A percentile compares a stretch with the other conserved stretches of the same genome.
Evolutionary conservation across 2,797 vertebrate species (phyloP).

Genomic region (Rallus crepitans): DNA sequence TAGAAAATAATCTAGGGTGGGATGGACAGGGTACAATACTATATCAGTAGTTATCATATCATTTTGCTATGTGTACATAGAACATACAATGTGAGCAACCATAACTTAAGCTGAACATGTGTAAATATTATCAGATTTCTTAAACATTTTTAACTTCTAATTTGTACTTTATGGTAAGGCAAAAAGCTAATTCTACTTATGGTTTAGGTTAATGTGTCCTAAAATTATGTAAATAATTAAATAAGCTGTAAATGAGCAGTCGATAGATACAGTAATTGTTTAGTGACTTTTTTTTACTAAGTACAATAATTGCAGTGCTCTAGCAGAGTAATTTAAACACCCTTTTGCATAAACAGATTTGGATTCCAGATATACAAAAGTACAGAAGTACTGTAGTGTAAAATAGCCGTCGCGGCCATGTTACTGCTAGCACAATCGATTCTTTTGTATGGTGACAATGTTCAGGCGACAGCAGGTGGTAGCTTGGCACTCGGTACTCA

Average conservation of each 20-base stretch:
- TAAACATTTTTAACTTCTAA: slow-evolving; percentile 89
- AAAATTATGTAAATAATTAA: slow-evolving; percentile 90
- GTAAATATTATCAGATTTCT: slow-evolving; percentile 93
- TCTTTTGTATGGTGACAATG: background rate
- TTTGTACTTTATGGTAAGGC: slow-evolving; percentile 89
- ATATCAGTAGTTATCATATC: slow-evolving; percentile 77
- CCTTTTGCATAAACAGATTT: slow-evolving; percentile 79
- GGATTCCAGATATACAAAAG: slow-evolving; percentile 62
- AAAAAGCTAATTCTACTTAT: slow-evolving; percentile 85
- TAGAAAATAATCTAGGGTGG: slow-evolving; percentile 53
- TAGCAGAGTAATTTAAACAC: slow-evolving; percentile 84
- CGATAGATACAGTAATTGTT: slow-evolving; percentile 77
- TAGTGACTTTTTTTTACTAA: slow-evolving; percentile 78
- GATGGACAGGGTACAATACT: slow-evolving; percentile 79
- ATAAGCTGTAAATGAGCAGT: slow-evolving; percentile 84
- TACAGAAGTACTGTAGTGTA: slow-evolving; percentile 23
- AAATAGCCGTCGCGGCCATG: background rate
- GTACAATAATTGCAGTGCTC: slow-evolving; percentile 78
- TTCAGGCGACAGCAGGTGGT: slow-evolving; percentile 32
- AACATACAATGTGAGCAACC: slow-evolving; percentile 79
- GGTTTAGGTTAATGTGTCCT: slow-evolving; percentile 82
- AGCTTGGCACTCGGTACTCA: slow-evolving; percentile 40
- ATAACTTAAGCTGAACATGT: slow-evolving; percentile 82
- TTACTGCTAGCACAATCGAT: slow-evolving; percentile 18
- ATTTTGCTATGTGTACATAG: slow-evolving; percentile 88